Conservation (phyloP, 2,888 invertebrate species). For the Harpalus rufipes region DNA sequence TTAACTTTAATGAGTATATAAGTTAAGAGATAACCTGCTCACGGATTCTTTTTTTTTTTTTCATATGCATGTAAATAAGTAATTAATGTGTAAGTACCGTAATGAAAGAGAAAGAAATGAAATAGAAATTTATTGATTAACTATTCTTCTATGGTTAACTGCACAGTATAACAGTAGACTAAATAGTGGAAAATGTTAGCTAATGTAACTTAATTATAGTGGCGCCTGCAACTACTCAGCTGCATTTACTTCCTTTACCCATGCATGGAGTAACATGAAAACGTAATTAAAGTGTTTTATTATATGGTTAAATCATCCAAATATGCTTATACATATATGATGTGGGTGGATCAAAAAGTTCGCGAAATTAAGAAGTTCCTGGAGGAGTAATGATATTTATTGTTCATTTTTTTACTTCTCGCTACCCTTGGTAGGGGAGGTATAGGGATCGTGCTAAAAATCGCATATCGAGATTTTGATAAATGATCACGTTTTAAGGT, state of each 20-base stretch:
- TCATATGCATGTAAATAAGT: not conserved
- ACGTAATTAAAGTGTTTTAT: too few species aligned
- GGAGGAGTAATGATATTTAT: too few species aligned
- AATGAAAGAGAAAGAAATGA: constrained; percentile 52
- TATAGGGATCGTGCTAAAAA: too few species aligned
- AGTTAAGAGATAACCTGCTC: not conserved
- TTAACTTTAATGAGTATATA: constrained; percentile 25
- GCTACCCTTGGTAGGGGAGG: too few species aligned
- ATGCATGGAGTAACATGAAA: not conserved
- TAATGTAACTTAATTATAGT: constrained; percentile 31
- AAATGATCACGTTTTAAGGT: too few species aligned
- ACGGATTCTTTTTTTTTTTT: constrained; percentile 7
- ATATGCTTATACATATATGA: too few species aligned
- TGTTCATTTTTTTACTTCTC: too few species aligned
- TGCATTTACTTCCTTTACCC: not conserved
- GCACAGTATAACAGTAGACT: constrained; percentile 39
- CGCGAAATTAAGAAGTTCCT: too few species aligned
- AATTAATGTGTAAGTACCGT: constrained; percentile 31
- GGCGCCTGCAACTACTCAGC: not conserved
- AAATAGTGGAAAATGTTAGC: not conserved
- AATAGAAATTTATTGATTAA: constrained; percentile 45
- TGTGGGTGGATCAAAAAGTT: too few species aligned
- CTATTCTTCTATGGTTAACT: constrained; percentile 40
- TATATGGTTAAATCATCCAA: too few species aligned
- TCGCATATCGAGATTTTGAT: too few species aligned